Evolutionary conservation across 2,797 vertebrate species (phyloP), one percentile per base, ranked within the genome.

Genomic region (Phrynocephalus forsythii): DNA sequence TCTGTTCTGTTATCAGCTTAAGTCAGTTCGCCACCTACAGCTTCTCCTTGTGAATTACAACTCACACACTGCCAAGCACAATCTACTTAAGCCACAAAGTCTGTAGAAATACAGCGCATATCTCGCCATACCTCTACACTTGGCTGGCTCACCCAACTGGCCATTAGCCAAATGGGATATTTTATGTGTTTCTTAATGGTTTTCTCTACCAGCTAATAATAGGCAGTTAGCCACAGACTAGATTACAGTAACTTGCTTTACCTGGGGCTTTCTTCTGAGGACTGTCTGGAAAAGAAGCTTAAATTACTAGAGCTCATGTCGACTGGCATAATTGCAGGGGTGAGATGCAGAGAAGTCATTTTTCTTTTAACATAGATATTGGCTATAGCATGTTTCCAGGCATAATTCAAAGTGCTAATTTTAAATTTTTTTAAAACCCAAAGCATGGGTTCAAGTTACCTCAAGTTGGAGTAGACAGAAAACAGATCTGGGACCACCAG

Each of bases 1-100:
- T 60, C n/a, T 79, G 63, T 44, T 80, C 67, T 66, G 67, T 67
- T 44, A 82, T 11, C 80, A 82, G 26, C 6, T 82, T 69, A 82
- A 44, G 13, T 5, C 66, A n/a, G 66, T 69, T 82, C 24, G 44
- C 66, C 80, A 48, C 6, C 80, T 82, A 82, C 13, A 82, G 33
- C 66, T 11, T 7, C 38, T n/a, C 33, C 38, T 48, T 18, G 38
- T 48, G 22, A 82, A 82, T 50, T 26, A 48, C 81, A 68, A 10
- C 3, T 18, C 50, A 44, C 16, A 38, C 33, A 8, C 24, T 0
- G 9, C 18, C 33, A 67, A 60, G 52, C 77, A 79, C 24, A 52
- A 44, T 30, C n/a, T 30, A 72, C 33, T 75, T 38, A 75, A 44
- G 20, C 18, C 18, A 75, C 18, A 18, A 75, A 75, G 20, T 75